Evolutionary conservation across 2,113 vertebrate genomes (phyloP).

Genomic region (Cercopithecus mona): DNA sequence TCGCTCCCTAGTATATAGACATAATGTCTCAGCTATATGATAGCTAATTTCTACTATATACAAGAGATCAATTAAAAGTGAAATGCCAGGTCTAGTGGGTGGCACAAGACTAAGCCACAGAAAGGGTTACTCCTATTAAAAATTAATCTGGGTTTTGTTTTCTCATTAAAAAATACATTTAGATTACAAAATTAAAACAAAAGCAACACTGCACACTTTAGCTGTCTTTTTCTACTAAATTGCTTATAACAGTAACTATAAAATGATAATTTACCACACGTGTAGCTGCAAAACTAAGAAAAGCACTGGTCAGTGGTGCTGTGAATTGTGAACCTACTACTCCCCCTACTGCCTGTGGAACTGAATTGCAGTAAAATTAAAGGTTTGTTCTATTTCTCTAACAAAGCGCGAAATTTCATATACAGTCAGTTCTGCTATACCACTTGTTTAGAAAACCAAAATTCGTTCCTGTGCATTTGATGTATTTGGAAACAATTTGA

Average conservation of each 20-base stretch:
- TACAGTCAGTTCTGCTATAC: background rate
- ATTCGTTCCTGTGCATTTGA: background rate
- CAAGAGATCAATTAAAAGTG: conserved; percentile 59
- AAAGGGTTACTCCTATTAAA: conserved; percentile 58
- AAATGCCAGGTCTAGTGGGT: conserved; percentile 52
- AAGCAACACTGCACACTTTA: conserved; percentile 86
- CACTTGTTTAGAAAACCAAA: conserved; percentile 28
- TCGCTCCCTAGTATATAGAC: conserved; percentile 53
- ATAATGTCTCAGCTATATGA: conserved; percentile 43
- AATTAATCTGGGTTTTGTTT: conserved; percentile 64
- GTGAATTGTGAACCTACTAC: conserved; percentile 74
- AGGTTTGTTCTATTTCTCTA: background rate
- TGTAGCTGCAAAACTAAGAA: conserved; percentile 81
- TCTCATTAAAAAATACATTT: conserved; percentile 82
- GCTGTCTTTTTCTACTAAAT: conserved; percentile 87
- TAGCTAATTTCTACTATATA: conserved; percentile 53
- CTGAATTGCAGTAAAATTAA: conserved; percentile 79
- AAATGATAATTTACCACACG: conserved; percentile 86
- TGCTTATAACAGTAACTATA: conserved; percentile 89
- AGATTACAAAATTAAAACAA: conserved; percentile 87
- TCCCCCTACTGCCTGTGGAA: conserved; percentile 78
- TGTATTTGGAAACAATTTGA: background rate
- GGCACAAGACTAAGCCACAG: conserved; percentile 48
- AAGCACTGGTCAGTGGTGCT: conserved; percentile 78
- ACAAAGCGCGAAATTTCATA: background rate